These are phyloP conservation scores for Hylaeus volcanicus DNA, from an alignment of 1,140 invertebrate genomes.

Conservation along the genomic window DNA sequence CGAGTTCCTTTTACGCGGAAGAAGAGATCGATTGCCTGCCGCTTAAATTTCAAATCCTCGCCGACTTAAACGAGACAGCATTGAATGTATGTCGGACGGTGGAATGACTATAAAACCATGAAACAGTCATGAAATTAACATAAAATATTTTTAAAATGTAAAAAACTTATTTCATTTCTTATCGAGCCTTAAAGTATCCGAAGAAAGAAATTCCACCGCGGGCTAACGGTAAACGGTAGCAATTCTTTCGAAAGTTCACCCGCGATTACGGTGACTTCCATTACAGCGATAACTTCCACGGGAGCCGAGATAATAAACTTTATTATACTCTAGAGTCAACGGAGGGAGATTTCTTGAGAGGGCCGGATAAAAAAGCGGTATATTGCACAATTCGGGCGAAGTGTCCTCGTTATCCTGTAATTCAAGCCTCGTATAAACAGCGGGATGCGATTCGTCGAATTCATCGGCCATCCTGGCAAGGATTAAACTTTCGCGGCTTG, in stretches of 20 bases:
- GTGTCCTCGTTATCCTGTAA: constrained; percentile 30
- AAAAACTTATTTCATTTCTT: too few relatives aligned
- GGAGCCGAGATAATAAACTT: constrained; percentile 29
- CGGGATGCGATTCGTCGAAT: constrained; percentile 19
- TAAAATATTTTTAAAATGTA: too few relatives aligned
- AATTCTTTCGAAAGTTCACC: constrained; percentile 1
- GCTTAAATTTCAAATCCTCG: constrained; percentile 37
- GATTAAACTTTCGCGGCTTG: constrained; percentile 51
- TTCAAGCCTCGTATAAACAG: constrained; percentile 7
- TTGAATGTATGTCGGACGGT: background rate
- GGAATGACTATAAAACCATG: constrained; percentile 14
- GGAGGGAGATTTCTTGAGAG: background rate
- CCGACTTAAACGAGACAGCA: background rate
- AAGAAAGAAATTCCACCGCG: background rate
- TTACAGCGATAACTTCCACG: background rate
- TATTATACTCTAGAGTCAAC: constrained; percentile 12
- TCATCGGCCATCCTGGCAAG: constrained; percentile 4
- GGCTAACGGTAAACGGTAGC: background rate
- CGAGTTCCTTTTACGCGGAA: background rate
- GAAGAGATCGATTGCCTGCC: constrained; percentile 16
- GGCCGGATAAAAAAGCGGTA: constrained; percentile 14
- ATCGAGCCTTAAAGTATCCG: too few relatives aligned
- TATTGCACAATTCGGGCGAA: constrained; percentile 12
- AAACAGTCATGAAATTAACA: too few relatives aligned
- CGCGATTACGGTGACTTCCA: background rate